Percentiles rank a stretch among this genome's conserved stretches.
These are phyloP conservation scores for Otus sunia DNA, from an alignment of 2,113 vertebrate species.

Conservation along the genomic window DNA sequence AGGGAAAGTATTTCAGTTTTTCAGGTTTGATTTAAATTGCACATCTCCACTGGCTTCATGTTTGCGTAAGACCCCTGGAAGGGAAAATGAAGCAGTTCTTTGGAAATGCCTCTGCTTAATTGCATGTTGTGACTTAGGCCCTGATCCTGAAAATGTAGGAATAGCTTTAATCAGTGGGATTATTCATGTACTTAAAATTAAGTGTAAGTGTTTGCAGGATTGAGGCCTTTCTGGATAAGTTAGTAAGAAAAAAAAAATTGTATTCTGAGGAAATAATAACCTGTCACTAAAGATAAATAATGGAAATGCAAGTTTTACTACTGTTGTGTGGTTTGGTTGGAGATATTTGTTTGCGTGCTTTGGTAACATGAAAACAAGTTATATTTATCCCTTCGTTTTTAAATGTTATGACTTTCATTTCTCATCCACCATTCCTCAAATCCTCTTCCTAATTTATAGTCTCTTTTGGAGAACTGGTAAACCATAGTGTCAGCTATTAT, in stretches of 20 bases:
- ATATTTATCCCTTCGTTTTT: not conserved
- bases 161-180: not conserved
- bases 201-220: not conserved
- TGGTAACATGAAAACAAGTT: not conserved
- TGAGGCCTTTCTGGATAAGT: not conserved
- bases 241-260: not conserved
- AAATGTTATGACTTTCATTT: slow-evolving; percentile 18
- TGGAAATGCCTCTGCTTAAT: slow-evolving; percentile 26
- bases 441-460: slow-evolving; percentile 39
- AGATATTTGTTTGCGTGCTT: slow-evolving; percentile 15
- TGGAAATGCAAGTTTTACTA: not conserved
- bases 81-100: slow-evolving; percentile 13
- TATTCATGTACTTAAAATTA: not conserved
- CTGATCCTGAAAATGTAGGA: not conserved
- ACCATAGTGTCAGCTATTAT: slow-evolving; percentile 62
- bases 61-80: slow-evolving; percentile 13
- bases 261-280: not conserved
- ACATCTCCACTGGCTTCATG: not conserved
- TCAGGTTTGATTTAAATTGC: slow-evolving; percentile 49
- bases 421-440: not conserved
- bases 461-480: slow-evolving; percentile 53
- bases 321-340: not conserved
- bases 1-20: slow-evolving; percentile 74
- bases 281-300: not conserved
- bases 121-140: slow-evolving; percentile 33